Conservation (phyloP, 2,113 vertebrate species). For the Erinaceus europaeus region DNA sequence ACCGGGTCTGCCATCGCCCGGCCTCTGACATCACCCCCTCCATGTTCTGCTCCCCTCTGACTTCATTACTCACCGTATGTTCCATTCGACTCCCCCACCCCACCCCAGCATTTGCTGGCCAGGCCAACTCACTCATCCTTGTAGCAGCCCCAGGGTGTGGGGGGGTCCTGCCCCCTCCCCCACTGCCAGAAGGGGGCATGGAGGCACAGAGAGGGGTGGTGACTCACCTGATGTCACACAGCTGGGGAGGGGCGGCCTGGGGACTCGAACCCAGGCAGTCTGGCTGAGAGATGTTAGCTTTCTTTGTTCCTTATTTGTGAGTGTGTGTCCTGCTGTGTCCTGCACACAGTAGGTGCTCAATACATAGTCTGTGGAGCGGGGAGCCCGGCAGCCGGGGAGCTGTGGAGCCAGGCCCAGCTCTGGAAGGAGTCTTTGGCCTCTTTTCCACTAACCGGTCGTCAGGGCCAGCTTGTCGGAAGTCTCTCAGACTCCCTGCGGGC, state of each 20-base stretch:
- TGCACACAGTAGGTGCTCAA: neutral
- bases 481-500: neutral
- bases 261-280: neutral
- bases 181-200: neutral
- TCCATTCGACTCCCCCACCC: no score
- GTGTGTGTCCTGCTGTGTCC: neutral
- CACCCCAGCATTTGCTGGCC: no score
- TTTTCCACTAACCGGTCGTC: neutral
- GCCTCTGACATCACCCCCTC: neutral
- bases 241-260: neutral
- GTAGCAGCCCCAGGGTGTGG: neutral
- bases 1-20: neutral
- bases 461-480: neutral
- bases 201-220: neutral
- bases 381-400: neutral
- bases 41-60: neutral
- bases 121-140: neutral
- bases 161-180: rapidly evolving
- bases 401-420: neutral
- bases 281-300: neutral
- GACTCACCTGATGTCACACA: neutral
- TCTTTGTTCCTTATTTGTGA: neutral
- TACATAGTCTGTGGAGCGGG: neutral
- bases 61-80: no score
- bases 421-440: neutral